A percentile compares a stretch with the other conserved stretches of the same genome.
Evolutionary conservation across 1,140 invertebrate genomes (phyloP).

Genomic region (Drosophila murphyi): DNA sequence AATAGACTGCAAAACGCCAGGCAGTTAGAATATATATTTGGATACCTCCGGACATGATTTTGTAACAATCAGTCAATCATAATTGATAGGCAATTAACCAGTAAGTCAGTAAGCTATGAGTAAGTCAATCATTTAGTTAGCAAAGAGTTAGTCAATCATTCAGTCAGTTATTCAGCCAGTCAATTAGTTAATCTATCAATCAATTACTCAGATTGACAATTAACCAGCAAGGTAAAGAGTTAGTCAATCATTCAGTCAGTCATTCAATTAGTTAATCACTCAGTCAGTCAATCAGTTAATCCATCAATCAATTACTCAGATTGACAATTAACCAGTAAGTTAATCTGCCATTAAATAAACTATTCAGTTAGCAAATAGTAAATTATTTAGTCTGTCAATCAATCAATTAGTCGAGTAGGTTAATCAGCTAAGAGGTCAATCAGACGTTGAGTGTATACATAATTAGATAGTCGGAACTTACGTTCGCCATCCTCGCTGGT

Average conservation of each 20-base stretch:
- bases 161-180: too few relatives aligned
- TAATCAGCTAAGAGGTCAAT: background rate
- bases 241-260: too few relatives aligned
- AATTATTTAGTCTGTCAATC: background rate
- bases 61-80: background rate
- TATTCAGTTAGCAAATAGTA: background rate
- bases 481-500: constrained; percentile 92
- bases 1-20: constrained; percentile 86
- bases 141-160: too few relatives aligned
- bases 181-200: too few relatives aligned
- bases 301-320: too few relatives aligned
- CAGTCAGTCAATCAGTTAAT: background rate
- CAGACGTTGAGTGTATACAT: background rate
- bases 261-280: too few relatives aligned
- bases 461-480: constrained; percentile 85
- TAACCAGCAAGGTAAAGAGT: too few relatives aligned
- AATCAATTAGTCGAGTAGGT: background rate
- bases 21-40: too few relatives aligned
- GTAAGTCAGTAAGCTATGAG: background rate
- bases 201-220: too few relatives aligned
- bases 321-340: background rate
- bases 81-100: background rate
- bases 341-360: background rate
- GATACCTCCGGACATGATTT: background rate
- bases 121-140: background rate